Conservation (phyloP, 2,113 vertebrate species). For the Ophthalmolycus amberensis region DNA sequence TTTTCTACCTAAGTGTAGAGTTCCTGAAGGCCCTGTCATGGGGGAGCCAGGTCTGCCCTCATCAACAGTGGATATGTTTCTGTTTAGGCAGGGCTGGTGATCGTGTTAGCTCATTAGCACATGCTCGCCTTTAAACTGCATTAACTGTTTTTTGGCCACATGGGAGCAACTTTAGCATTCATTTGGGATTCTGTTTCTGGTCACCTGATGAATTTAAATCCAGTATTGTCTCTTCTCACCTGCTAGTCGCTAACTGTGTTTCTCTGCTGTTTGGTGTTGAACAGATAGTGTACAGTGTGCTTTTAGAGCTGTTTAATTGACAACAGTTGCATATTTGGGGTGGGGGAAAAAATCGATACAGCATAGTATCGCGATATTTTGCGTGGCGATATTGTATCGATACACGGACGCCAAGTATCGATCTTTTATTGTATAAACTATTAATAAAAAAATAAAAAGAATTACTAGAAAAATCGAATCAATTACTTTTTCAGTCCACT, state of each 20-base stretch:
- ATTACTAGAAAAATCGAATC: too few relatives aligned
- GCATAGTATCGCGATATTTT: too few relatives aligned
- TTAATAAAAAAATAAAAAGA: too few relatives aligned
- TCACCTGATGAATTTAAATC: neutral
- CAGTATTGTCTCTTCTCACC: neutral
- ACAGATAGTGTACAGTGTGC: neutral
- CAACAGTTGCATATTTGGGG: neutral
- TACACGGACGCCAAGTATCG: too few relatives aligned
- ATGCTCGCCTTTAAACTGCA: constrained; percentile 39
- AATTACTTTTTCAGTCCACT: too few relatives aligned
- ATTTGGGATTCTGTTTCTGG: neutral
- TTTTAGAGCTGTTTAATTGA: neutral
- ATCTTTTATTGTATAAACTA: too few relatives aligned
- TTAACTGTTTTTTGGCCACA: neutral
- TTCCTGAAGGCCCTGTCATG: constrained; percentile 45
- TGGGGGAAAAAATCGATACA: too few relatives aligned
- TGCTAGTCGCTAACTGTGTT: neutral
- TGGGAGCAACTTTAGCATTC: neutral
- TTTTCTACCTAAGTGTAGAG: constrained; percentile 34
- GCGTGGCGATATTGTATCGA: too few relatives aligned
- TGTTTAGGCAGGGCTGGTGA: constrained; percentile 58
- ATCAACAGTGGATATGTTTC: constrained; percentile 65
- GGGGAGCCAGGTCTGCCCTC: constrained; percentile 45
- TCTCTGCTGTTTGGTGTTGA: neutral
- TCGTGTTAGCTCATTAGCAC: constrained; percentile 57